Percentiles rank a stretch among this genome's conserved stretches.
phyloP scores from a whole-genome alignment of 1,140 invertebrate species.

The Drosophila tsacasi region DNA sequence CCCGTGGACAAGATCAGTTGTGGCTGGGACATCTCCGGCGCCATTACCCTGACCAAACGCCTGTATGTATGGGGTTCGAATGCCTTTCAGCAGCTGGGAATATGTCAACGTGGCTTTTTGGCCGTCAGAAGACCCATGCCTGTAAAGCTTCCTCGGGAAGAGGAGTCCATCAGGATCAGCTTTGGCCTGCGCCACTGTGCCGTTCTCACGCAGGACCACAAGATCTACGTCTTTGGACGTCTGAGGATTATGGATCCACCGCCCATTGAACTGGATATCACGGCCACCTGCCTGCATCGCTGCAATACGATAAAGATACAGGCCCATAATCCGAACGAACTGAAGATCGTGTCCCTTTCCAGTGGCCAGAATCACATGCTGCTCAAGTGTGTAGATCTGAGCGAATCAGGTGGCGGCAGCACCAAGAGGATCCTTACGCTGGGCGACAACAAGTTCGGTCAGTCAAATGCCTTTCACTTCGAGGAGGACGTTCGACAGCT shows the following conservation, averaged over 20 bases:
- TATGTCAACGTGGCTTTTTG: conserved; percentile 86
- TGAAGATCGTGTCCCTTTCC: conserved; percentile 69
- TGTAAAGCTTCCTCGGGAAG: conserved; percentile 72
- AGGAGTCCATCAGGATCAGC: conserved; percentile 76
- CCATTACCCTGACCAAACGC: conserved; percentile 88
- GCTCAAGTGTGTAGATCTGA: conserved; percentile 85
- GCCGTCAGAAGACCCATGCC: conserved; percentile 85
- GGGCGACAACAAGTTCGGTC: conserved; percentile 92
- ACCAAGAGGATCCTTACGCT: conserved; percentile 87
- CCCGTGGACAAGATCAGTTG: conserved; percentile 88
- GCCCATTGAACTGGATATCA: conserved; percentile 75
- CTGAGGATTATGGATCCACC: conserved; percentile 68
- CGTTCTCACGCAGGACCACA: conserved; percentile 87
- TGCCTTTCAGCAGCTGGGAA: conserved; percentile 90
- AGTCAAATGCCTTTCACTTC: conserved; percentile 84
- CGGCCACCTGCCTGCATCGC: conserved; percentile 70
- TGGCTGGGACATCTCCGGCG: conserved; percentile 91
- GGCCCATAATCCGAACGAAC: conserved; percentile 59
- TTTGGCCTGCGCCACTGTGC: conserved; percentile 90
- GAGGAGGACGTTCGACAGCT: conserved; percentile 86
- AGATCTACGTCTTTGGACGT: conserved; percentile 76
- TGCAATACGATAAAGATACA: conserved; percentile 72
- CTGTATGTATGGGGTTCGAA: conserved; percentile 92
- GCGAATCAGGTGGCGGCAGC: conserved; percentile 28
- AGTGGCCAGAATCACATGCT: conserved; percentile 92